Evolutionary conservation across 2,113 vertebrate genomes (phyloP), one percentile per base, ranked within the genome.

Genomic region (Pelodiscus sinensis): DNA sequence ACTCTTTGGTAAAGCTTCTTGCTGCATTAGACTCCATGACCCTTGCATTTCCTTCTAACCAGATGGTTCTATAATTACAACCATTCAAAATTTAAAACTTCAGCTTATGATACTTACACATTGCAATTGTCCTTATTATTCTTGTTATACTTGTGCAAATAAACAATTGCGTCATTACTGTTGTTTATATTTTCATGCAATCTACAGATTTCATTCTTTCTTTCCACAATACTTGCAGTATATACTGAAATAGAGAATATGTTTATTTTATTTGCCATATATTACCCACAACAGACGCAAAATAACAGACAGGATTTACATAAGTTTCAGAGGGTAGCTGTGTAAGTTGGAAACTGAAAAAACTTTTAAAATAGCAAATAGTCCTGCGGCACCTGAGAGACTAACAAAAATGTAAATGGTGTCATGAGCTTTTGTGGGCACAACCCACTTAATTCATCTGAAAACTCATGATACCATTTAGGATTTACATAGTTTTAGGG

Each of bases 181-280:
- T 78, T 96, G 38, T 94, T 96, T 93, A 97, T 98, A 51, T 95
- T 96, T 96, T 98, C 97, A 62, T 92, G 85, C 86, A 98, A 84
- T 8, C 90, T 92, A 79, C 89, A 25, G 19, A 98, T 96, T 77
- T 92, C 84, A 50, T 86, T 89, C 85, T 97, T 97, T 81, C 91
- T 95, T 96, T 94, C 94, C 13, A 92, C 14, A 38, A 98, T 96
- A 90, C 96, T 94, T 95, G 73, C 90, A 82, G 92, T 68, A 82
- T 92, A 96, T 5, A 84, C 98, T 98, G 93, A 81, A 98, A 98
- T 92, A 96, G 79, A 14, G 12, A 12, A 95, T 73, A 82, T 77
- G 44, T 71, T 82, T 80, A 80, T 89, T 94, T 93, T 81, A 71
- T 79, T 88, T 75, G 10, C 51, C 3, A 31, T 60, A 81, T n/a